Evolutionary conservation across 2,797 vertebrate genomes (phyloP).

Genomic region (Chelon auratus): DNA sequence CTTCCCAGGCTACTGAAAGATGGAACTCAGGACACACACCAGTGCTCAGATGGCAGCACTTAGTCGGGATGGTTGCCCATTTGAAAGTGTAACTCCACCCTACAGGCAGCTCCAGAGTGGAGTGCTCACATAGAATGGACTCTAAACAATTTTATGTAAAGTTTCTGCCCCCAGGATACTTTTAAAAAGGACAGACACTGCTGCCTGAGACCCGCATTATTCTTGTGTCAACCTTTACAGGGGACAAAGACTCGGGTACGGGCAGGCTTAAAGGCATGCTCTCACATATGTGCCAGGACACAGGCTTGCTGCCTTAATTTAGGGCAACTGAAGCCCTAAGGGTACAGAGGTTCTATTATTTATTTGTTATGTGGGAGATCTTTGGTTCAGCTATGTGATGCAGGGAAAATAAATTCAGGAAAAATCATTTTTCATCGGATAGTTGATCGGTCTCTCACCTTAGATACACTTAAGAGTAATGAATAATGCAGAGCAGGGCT

Average conservation of each 20-base stretch:
- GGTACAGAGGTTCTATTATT: slow-evolving; percentile 2
- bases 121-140: slow-evolving; percentile 57
- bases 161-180: slow-evolving; percentile 64
- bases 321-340: slow-evolving; percentile 52
- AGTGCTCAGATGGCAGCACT: slow-evolving; percentile 76
- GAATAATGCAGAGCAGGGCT: background rate
- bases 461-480: background rate
- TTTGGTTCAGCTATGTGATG: background rate
- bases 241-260: slow-evolving; percentile 44
- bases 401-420: background rate
- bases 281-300: slow-evolving; percentile 31
- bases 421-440: background rate
- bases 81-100: slow-evolving; percentile 77
- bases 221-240: slow-evolving; percentile 67
- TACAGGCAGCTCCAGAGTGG: slow-evolving; percentile 64
- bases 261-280: slow-evolving; percentile 27
- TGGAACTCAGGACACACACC: slow-evolving; percentile 68
- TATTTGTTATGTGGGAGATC: background rate
- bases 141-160: slow-evolving; percentile 71
- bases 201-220: slow-evolving; percentile 69
- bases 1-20: slow-evolving; percentile 69
- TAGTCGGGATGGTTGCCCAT: slow-evolving; percentile 67
- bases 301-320: slow-evolving; percentile 36
- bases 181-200: slow-evolving; percentile 69
- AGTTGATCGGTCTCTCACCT: background rate